Percentiles rank a stretch among this genome's conserved stretches.
Evolutionary conservation across 2,797 vertebrate genomes (phyloP).

Genomic region (Novumbra hubbsi): DNA sequence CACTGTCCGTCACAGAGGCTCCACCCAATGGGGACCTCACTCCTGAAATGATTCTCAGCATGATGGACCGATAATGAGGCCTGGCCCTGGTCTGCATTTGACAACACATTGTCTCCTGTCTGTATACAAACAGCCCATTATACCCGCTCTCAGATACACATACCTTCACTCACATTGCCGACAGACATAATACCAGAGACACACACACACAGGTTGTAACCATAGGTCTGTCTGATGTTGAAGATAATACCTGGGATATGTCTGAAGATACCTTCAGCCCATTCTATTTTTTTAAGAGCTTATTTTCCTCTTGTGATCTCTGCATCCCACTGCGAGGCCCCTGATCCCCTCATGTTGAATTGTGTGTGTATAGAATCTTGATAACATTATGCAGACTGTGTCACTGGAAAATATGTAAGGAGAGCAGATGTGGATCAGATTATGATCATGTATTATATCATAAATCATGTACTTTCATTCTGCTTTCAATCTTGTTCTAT

Average conservation of each 20-base stretch:
- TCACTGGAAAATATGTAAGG: constrained; percentile 43
- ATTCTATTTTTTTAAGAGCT: constrained; percentile 67
- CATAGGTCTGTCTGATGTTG: constrained; percentile 42
- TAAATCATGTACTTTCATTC: constrained; percentile 57
- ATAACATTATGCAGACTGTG: constrained; percentile 48
- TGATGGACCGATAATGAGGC: constrained; percentile 97
- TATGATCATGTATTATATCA: constrained; percentile 24
- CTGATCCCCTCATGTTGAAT: constrained; percentile 39
- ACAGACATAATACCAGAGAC: constrained; percentile 51
- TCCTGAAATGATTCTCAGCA: constrained; percentile 99
- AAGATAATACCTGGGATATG: constrained; percentile 9
- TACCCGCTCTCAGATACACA: background rate
- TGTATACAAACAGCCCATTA: background rate
- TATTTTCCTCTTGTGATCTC: constrained; percentile 45
- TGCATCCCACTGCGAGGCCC: constrained; percentile 37
- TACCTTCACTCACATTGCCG: constrained; percentile 28
- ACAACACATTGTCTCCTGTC: background rate
- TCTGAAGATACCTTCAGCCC: constrained; percentile 48
- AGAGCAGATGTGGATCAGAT: constrained; percentile 40
- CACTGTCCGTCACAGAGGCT: constrained; percentile 66
- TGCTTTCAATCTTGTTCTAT: constrained; percentile 36
- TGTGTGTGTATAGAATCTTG: constrained; percentile 29
- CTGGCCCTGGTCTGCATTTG: background rate
- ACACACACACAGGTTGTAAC: constrained; percentile 60
- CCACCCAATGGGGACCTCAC: constrained; percentile 95